These are phyloP conservation scores for Willowsia nigromaculata DNA, from an alignment of 2,888 invertebrate genomes.

Conservation along the genomic window DNA sequence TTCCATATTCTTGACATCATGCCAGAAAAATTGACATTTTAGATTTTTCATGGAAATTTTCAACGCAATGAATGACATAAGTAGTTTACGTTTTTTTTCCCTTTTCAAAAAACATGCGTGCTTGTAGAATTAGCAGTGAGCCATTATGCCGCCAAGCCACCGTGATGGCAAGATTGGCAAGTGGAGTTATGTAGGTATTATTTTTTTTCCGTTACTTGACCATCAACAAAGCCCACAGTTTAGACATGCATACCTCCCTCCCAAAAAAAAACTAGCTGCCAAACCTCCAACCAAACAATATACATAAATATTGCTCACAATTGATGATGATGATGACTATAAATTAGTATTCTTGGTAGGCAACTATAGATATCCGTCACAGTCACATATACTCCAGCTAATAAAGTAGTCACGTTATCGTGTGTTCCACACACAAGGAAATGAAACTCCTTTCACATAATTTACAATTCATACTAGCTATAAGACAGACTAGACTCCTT, in stretches of 20 bases:
- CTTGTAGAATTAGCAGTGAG: no score
- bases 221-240: constrained; percentile 14
- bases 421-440: no score
- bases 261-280: not conserved
- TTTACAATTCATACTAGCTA: no score
- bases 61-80: not conserved
- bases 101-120: not conserved
- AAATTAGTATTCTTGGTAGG: constrained; percentile 18
- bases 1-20: no score
- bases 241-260: constrained; percentile 19
- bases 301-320: no score
- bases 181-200: no score
- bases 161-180: no score
- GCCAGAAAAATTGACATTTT: no score
- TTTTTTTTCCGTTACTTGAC: not conserved
- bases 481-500: not conserved
- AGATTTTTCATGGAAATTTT: no score
- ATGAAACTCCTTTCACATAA: no score
- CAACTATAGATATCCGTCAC: not conserved
- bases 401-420: not conserved
- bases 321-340: not conserved
- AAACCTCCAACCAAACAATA: no score
- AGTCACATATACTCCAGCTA: not conserved
- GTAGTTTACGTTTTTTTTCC: not conserved
- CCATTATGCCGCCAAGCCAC: no score